Conservation (phyloP, 2,888 invertebrate genomes). For the Ophion ellenae region DNA sequence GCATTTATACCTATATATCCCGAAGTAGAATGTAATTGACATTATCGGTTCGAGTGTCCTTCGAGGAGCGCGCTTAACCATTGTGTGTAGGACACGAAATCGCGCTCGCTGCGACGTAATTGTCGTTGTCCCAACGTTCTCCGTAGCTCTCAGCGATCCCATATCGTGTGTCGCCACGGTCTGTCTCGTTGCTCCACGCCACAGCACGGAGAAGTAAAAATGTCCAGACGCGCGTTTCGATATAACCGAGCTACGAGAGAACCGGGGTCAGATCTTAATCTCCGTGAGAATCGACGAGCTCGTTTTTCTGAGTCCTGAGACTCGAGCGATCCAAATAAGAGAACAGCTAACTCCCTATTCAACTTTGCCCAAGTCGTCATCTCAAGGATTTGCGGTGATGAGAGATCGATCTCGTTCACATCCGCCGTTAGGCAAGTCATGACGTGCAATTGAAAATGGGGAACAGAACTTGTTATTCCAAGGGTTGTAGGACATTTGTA, state of each 20-base stretch:
- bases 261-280: slow-evolving; percentile 76
- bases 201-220: slow-evolving; percentile 26
- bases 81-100: slow-evolving; percentile 66
- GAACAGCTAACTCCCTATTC: slow-evolving; percentile 10
- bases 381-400: background rate
- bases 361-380: slow-evolving; percentile 6
- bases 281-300: slow-evolving; percentile 69
- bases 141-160: slow-evolving; percentile 40
- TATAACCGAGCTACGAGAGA: slow-evolving; percentile 56
- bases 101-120: slow-evolving; percentile 31
- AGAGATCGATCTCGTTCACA: slow-evolving; percentile 7
- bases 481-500: too few relatives aligned
- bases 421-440: background rate
- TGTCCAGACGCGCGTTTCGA: slow-evolving; percentile 62
- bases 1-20: slow-evolving; percentile 21
- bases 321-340: slow-evolving; percentile 30
- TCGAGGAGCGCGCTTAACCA: slow-evolving; percentile 53
- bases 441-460: background rate
- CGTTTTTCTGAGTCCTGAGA: slow-evolving; percentile 24
- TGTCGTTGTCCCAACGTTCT: slow-evolving; percentile 42
- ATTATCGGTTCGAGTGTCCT: slow-evolving; percentile 56
- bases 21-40: slow-evolving; percentile 64
- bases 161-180: slow-evolving; percentile 53
- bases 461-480: background rate
- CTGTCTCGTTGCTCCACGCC: slow-evolving; percentile 16